phyloP scores from a whole-genome alignment of 2,888 invertebrate genomes.

The Argyresthia goedartella region DNA sequence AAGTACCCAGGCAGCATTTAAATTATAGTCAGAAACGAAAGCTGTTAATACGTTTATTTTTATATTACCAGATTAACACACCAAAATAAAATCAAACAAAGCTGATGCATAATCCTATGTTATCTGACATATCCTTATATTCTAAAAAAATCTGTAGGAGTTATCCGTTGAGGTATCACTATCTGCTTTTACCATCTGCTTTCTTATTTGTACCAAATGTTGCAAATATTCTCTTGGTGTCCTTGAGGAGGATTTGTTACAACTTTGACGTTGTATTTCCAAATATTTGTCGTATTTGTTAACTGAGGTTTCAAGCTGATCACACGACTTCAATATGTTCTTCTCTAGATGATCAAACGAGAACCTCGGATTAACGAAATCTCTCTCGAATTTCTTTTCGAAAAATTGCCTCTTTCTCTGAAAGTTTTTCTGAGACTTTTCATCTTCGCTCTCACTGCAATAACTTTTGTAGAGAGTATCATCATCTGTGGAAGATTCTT shows the following conservation, averaged over 20 bases:
- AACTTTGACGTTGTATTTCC: not conserved
- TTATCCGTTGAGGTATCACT: slow-evolving; percentile 35
- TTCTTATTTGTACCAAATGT: slow-evolving; percentile 68
- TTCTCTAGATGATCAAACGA: slow-evolving; percentile 29
- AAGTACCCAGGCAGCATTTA: no score
- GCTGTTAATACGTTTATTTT: no score
- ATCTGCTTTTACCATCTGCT: slow-evolving; percentile 64
- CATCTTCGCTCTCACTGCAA: slow-evolving; percentile 21
- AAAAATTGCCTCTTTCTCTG: slow-evolving; percentile 19
- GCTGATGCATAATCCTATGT: not conserved
- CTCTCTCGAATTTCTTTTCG: slow-evolving; percentile 20
- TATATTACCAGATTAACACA: no score
- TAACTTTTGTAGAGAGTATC: slow-evolving; percentile 13
- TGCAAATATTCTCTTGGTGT: slow-evolving; percentile 70
- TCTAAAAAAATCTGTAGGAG: slow-evolving; percentile 10
- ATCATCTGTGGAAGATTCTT: slow-evolving; percentile 7
- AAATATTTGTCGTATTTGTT: slow-evolving; percentile 42
- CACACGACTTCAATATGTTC: slow-evolving; percentile 41
- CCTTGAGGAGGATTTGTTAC: slow-evolving; percentile 10
- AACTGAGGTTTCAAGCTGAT: slow-evolving; percentile 34
- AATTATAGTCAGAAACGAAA: no score
- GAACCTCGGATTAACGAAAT: slow-evolving; percentile 11
- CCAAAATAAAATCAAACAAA: no score
- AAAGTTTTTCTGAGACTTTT: slow-evolving; percentile 17
- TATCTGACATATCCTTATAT: not conserved